A percentile compares a stretch with the other conserved stretches of the same genome.
These are phyloP conservation scores for Oriolus oriolus DNA, from an alignment of 2,113 vertebrate species.

Conservation along the genomic window DNA sequence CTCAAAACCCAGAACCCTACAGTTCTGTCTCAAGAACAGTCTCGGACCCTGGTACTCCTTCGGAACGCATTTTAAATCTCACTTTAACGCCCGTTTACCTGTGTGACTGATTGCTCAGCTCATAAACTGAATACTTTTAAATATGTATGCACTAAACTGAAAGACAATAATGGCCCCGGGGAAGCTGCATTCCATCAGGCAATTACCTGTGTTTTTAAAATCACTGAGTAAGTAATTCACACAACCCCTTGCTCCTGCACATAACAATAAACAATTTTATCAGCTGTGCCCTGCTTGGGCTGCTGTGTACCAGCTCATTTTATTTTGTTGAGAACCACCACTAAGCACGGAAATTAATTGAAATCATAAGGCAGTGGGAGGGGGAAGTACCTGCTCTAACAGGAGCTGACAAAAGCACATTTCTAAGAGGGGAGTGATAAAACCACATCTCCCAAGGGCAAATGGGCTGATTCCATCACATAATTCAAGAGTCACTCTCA, in stretches of 20 bases:
- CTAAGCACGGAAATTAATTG: slow-evolving; percentile 39
- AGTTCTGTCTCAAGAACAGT: not conserved
- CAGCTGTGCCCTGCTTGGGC: not conserved
- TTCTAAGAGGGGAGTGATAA: not conserved
- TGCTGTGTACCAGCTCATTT: not conserved
- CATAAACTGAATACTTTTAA: not conserved
- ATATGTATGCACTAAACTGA: not conserved
- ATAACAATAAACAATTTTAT: not conserved
- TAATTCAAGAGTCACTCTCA: not conserved
- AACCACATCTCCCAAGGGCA: not conserved
- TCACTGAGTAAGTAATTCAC: not conserved
- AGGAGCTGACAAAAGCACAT: slow-evolving; percentile 29
- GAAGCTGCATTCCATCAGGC: not conserved
- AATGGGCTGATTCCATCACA: not conserved
- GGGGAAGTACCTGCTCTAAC: not conserved
- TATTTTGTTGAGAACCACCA: not conserved
- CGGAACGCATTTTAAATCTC: not conserved
- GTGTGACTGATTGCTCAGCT: not conserved
- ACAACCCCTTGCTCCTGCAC: not conserved
- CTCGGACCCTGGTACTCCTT: not conserved
- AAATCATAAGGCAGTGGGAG: not conserved
- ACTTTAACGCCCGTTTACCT: not conserved
- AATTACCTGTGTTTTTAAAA: slow-evolving; percentile 11
- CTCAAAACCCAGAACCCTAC: not conserved
- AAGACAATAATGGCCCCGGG: not conserved